Base-by-base conservation (phyloP, 2,113 vertebrate species). In the Malurus cyaneus region DNA sequence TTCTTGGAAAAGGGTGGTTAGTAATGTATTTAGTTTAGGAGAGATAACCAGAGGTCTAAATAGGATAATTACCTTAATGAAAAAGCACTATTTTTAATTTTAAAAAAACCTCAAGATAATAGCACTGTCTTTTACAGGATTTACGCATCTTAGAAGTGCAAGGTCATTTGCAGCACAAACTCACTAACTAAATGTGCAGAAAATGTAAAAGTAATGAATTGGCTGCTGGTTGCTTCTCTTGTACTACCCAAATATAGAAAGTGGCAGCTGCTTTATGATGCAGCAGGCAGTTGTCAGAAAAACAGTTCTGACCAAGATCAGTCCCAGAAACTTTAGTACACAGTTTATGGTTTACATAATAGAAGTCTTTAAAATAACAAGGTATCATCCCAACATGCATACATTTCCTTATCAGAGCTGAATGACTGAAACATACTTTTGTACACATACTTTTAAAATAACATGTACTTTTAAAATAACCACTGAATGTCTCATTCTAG, bases 161-260 rank as follows among this genome's bases (percentile, higher is more conserved):
- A 50, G 49, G 11, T 57, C 5, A 49, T 69, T 83, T 42, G 29
- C 3, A 84, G 13, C 3, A 52, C 18, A 65, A 57, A 70, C 5
- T 52, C 24, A 39, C 14, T 39, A 47, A 47, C 5, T 14, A 32
- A 88, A 52, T 0, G 0, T 20, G 6, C 6, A 57, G 20, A 66
- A 88, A 66, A 65, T 11, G 20, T 17, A 78, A 49, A 62, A 80
- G 2, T 8, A 72, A 64, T 19, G 3, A 83, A 54, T 3, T 0
- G 1, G 1, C 10, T 57, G 21, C 12, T 69, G 70, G 8, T 7
- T 59, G 9, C 49, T 54, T 46, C 50, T 54, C 16, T n/a, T 47
- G 42, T 13, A 44, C 5, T 54, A 70, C 7, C 5, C 25, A 74
- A 49, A 81, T 13, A 53, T 0, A 50, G 6, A 14, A 80, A 31